Evolutionary conservation across 2,113 vertebrate species (phyloP), one percentile per base, ranked within the genome.

Genomic region (Corvus moneduloides): DNA sequence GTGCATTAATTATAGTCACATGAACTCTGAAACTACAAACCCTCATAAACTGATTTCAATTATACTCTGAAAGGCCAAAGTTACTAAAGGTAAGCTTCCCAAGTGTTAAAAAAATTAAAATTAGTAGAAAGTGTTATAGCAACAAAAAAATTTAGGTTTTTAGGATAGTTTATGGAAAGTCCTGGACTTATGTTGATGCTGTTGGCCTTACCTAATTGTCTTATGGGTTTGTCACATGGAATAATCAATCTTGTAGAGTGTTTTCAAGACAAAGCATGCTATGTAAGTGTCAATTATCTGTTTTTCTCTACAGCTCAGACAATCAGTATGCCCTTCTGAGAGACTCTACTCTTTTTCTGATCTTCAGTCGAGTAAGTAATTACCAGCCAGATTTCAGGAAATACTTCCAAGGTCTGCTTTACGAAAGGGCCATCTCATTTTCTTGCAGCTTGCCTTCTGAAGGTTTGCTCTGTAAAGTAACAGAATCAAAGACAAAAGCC

Each of bases 311-410:
- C 92, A 99, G 99, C 98, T 99, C 87, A 98, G 95, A 83, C 96
- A 97, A 66, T 97, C 97, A 55, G 83, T 95, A 32, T 98, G 97
- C 51, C 89, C 96, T 91, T 98, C 87, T 26, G 98, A 98, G 80
- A 98, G 96, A 72, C 98, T 99, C 39, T 99, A 99, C 94, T 97
- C 98, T 61, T 87, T 99, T 94, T 97, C 97, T 0, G 98, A 99
- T 90, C 99, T 99, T 91, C 98, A 99, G 93, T 99, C 99, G 77
- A 99, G 99, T 99, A 98, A 98, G 99, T 98, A 81, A 80, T 91
- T 92, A 13, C 59, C 20, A 93, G 28, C 33, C 32, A 16, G 75
- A 48, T 48, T 90, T 66, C 68, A 61, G 32, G 55, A 69, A 91
- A 56, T 67, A 16, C 13, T 86, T 91, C 61, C 27, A 41, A 43